Percentiles rank a stretch among this genome's conserved stretches.
Conservation (phyloP, 2,888 invertebrate genomes). For the Parapristionchus giblindavisi region DNA sequence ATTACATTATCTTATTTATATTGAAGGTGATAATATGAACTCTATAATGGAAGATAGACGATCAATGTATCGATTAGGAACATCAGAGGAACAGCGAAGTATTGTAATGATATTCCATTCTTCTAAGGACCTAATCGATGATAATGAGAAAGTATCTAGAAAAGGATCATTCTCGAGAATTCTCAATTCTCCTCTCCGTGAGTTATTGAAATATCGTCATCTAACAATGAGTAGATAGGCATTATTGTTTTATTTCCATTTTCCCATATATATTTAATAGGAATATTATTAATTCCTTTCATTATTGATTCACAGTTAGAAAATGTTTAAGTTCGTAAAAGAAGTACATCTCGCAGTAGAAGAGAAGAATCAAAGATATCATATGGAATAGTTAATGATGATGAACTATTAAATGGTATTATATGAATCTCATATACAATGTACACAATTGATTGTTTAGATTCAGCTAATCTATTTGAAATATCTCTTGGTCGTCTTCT, state of each 20-base stretch:
- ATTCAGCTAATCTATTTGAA: slow-evolving; percentile 6
- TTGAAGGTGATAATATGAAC: neutral
- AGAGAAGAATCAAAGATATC: too few species aligned
- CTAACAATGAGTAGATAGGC: too few species aligned
- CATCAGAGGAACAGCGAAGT: slow-evolving; percentile 7
- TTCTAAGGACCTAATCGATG: slow-evolving; percentile 4
- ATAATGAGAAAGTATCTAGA: neutral
- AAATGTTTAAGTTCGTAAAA: slow-evolving; percentile 1
- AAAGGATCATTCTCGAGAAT: slow-evolving; percentile 29
- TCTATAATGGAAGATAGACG: slow-evolving; percentile 2
- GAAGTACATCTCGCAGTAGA: neutral
- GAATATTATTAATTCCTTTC: neutral
- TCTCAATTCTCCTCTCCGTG: slow-evolving; percentile 15
- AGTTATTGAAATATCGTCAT: neutral
- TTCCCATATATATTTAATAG: too few species aligned
- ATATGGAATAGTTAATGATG: neutral
- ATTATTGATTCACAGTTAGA: too few species aligned
- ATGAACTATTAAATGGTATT: slow-evolving; percentile 12
- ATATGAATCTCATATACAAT: neutral
- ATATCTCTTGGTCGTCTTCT: slow-evolving; percentile 21
- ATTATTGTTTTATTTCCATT: too few species aligned
- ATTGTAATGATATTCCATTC: neutral
- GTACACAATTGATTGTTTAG: neutral
- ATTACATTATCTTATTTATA: neutral
- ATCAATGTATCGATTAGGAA: slow-evolving; percentile 19